Conservation (phyloP, 2,113 vertebrate species). For the Gorsachius goisagi region DNA sequence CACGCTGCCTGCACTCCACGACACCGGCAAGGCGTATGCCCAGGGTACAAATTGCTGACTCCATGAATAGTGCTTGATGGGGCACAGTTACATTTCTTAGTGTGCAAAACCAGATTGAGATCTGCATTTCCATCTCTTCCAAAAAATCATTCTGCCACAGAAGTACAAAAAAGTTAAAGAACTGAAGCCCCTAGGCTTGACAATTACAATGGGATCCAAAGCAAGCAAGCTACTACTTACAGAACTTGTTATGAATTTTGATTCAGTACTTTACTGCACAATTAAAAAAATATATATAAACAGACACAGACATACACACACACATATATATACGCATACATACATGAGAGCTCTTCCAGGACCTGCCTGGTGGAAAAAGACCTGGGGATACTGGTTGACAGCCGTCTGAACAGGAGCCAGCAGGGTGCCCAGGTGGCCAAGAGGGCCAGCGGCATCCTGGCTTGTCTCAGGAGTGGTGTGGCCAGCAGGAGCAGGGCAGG, state of each 20-base stretch:
- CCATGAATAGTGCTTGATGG: neutral
- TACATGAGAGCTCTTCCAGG: neutral
- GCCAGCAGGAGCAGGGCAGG: too few relatives aligned
- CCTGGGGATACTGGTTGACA: too few relatives aligned
- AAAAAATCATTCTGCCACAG: neutral
- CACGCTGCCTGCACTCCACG: neutral
- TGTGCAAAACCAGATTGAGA: neutral
- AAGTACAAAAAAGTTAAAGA: neutral
- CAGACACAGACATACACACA: too few relatives aligned
- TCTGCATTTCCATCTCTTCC: neutral
- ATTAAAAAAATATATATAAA: neutral
- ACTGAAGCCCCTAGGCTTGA: neutral
- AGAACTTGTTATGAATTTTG: neutral
- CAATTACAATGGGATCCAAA: neutral
- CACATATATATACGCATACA: neutral
- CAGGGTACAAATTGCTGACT: neutral
- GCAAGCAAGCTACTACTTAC: neutral
- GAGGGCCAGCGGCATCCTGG: too few relatives aligned
- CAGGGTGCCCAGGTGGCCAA: too few relatives aligned
- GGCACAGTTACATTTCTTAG: neutral
- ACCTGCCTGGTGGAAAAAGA: too few relatives aligned
- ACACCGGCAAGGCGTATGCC: fast-evolving
- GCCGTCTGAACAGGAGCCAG: too few relatives aligned
- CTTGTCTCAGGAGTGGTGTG: too few relatives aligned
- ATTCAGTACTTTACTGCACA: neutral